Percentiles rank a stretch among this genome's conserved stretches.
phyloP scores from a whole-genome alignment of 1,140 invertebrate genomes.

The Parapsyche elsis region DNA sequence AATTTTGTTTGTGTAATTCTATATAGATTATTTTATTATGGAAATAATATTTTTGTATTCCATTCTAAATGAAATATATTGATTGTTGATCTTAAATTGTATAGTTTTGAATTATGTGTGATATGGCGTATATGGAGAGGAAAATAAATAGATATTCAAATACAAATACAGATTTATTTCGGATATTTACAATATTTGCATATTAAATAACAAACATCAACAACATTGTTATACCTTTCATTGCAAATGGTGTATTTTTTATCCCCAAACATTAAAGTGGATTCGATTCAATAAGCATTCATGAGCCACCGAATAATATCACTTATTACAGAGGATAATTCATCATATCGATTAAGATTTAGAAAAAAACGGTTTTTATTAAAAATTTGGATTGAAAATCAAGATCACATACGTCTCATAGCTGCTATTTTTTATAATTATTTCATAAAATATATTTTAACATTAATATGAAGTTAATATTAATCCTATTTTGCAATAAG shows the following conservation, averaged over 20 bases:
- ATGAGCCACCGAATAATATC: conserved; percentile 41
- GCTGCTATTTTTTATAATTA: conserved; percentile 16
- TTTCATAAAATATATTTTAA: conserved; percentile 30
- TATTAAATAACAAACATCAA: conserved; percentile 71
- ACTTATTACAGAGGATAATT: conserved; percentile 38
- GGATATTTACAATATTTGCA: conserved; percentile 71
- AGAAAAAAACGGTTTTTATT: conserved; percentile 6
- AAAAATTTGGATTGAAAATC: conserved; percentile 21
- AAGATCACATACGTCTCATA: conserved; percentile 22
- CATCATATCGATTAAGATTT: conserved; percentile 6
- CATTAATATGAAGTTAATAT: conserved; percentile 25
- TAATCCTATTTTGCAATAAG: conserved; percentile 29
- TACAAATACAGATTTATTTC: conserved; percentile 71
- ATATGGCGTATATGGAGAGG: conserved; percentile 21
- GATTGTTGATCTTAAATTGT: neutral
- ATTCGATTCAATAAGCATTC: conserved; percentile 47
- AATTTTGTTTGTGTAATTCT: conserved; percentile 21
- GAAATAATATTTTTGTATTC: neutral
- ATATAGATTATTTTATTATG: conserved; percentile 34
- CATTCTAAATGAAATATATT: neutral
- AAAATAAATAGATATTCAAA: conserved; percentile 62
- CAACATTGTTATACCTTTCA: conserved; percentile 67
- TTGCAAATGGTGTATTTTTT: conserved; percentile 56
- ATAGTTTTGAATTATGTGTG: too few relatives aligned
- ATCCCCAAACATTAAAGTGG: conserved; percentile 50